Evolutionary conservation across 2,888 invertebrate genomes (phyloP).

Genomic region (Blastobasis lacticolella): DNA sequence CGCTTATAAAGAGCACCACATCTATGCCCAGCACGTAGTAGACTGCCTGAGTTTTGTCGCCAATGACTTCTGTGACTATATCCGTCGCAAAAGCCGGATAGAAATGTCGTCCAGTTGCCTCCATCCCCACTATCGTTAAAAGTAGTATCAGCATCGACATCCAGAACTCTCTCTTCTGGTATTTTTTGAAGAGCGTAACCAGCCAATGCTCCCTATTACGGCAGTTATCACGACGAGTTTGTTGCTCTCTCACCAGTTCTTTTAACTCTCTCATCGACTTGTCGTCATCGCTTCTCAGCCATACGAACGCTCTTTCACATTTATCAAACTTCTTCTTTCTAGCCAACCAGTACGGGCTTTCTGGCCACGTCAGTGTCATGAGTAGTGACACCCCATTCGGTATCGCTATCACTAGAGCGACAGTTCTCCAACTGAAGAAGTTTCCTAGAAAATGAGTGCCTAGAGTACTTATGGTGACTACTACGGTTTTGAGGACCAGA

Average conservation of each 20-base stretch:
- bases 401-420: slow-evolving; percentile 23
- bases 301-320: slow-evolving; percentile 64
- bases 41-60: too few relatives aligned
- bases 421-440: slow-evolving; percentile 27
- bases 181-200: too few relatives aligned
- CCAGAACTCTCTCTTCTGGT: too few relatives aligned
- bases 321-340: slow-evolving; percentile 44
- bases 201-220: too few relatives aligned
- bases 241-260: slow-evolving; percentile 25
- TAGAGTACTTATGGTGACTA: slow-evolving; percentile 25
- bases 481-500: slow-evolving; percentile 30
- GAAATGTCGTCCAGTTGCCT: too few relatives aligned
- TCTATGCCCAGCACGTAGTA: too few relatives aligned
- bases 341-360: slow-evolving; percentile 77
- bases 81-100: too few relatives aligned
- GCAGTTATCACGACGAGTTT: slow-evolving; percentile 7
- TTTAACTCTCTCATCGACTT: slow-evolving; percentile 23
- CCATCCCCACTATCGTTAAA: neutral
- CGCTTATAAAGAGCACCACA: too few relatives aligned
- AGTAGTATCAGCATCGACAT: neutral
- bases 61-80: too few relatives aligned
- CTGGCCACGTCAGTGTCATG: slow-evolving; percentile 62
- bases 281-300: slow-evolving; percentile 56
- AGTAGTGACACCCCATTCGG: slow-evolving; percentile 21
- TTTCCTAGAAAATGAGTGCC: slow-evolving; percentile 27